Base-by-base conservation (phyloP, 2,113 vertebrate genomes). In the Brienomyrus longianalis region DNA sequence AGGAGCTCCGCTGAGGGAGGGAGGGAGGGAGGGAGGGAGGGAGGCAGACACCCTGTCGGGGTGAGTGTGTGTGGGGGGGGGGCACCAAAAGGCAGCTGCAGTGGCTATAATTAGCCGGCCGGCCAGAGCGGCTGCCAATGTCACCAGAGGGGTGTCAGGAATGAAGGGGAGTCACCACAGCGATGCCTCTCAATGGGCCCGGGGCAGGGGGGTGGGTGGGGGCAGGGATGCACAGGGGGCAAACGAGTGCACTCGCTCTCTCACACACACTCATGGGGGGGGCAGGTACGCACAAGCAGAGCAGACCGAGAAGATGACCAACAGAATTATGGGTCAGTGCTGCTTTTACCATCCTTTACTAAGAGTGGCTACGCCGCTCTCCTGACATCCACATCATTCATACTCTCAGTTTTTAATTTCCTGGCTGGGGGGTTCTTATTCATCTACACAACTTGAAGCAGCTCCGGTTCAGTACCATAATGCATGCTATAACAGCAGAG, bases 81-180 rank as follows among this genome's bases (percentile, higher is more conserved):
- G 90, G 96, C 95, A 95, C 97, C 96, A 96, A 95, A 96, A 97
- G 96, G 95, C 97, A 97, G 97, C 96, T 97, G 96, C 95, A 94
- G 96, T 96, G 94, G 95, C 96, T 96, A 96, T 96, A 97, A 97
- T 96, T 97, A 97, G 96, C 95, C 94, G 93, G 92, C 94, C 95
- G 93, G 94, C 93, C 95, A 90, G 93, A 94, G 95, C 51, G 87
- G 74, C 95, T 94, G 93, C 91, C 87, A 66, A 83, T 89, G 87
- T 89, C 91, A 91, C 90, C 92, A 91, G 91, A 90, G 85, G 89
- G 91, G 88, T 51, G 48, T 91, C 89, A 90, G 91, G 91, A 89
- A 92, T 90, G 89, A 80, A 85, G 86, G 86, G 84, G 88, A 92
- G 88, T 45, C 43, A 19, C 80, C 43, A 45, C 74, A 4, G 17